Base-by-base conservation (phyloP, 2,888 invertebrate species). In the Argyresthia albistria region DNA sequence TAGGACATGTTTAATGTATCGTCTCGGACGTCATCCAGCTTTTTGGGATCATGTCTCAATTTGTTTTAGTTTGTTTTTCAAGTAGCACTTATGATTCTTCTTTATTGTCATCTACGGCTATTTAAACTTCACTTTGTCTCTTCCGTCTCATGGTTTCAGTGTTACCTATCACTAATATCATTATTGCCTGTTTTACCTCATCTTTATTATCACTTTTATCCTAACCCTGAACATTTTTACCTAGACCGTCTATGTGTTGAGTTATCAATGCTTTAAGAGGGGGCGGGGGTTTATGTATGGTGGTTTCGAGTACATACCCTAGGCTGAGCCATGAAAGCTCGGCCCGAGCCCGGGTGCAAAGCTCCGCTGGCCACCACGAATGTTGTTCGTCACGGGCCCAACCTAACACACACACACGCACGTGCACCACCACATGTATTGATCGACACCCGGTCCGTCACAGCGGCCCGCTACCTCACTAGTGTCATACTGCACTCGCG, bases 281-380 rank as follows among this genome's bases (percentile, higher is more conserved):
- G 25, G 25, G 2, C 2, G 25, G 25, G 25, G 25, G 3, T 25
- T 25, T 25, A 25, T 25, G 25, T 25, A 25, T 25, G 42, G 25
- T 2, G 35, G 48, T 54, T 55, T 59, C 47, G 55, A 61, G 79
- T 83, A 91, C 93, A 89, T 93, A 94, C 94, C 93, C 94, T 92
- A 91, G 94, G 93, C 92, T 94, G 94, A 91, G 94, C 94, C 94
- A 94, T 94, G 91, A 91, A 92, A 90, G 91, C 91, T 90, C 92
- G 92, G 90, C 91, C 92, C 90, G 91, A 91, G 88, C 80, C 86
- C 79, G 87, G 84, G 84, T 83, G 84, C 78, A 84, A 74, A 75
- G 87, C 82, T 80, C 86, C 87, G 80, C 87, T 87, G 83, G 87
- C 88, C 84, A 87, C 87, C 80, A 82, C 86, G 86, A 82, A 84